Conservation (phyloP, 2,888 invertebrate genomes). For the Agonopterix heracliana region DNA sequence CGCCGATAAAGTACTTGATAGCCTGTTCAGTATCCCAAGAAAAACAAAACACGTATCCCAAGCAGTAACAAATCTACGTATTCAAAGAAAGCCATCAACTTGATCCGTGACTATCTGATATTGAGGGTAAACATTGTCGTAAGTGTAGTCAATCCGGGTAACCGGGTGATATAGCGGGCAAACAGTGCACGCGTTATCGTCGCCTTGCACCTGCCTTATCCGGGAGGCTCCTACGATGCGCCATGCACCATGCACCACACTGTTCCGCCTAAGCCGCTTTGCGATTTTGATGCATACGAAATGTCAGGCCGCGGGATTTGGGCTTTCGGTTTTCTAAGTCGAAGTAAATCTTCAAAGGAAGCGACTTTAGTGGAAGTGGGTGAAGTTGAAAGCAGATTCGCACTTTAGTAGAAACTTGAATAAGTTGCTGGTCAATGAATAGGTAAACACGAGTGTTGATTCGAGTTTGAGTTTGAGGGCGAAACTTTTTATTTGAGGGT, state of each 20-base stretch:
- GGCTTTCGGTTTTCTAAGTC: constrained; percentile 3
- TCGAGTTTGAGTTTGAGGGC: too few species aligned
- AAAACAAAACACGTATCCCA: too few species aligned
- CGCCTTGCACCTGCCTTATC: constrained; percentile 59
- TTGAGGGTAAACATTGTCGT: constrained; percentile 43
- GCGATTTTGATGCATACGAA: constrained; percentile 50
- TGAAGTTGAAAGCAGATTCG: neutral
- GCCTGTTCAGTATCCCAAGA: too few species aligned
- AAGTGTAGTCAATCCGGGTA: constrained; percentile 33
- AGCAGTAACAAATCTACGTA: constrained; percentile 21
- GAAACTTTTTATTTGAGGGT: too few species aligned
- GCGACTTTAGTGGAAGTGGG: neutral
- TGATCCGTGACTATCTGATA: constrained; percentile 29
- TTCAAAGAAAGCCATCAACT: constrained; percentile 31
- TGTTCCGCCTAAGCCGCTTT: constrained; percentile 50
- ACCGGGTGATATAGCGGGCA: constrained; percentile 39
- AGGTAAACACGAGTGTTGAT: too few species aligned
- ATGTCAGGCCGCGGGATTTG: constrained; percentile 6
- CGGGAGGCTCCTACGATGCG: constrained; percentile 16
- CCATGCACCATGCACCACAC: constrained; percentile 4
- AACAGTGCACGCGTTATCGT: constrained; percentile 55
- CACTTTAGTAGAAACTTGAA: neutral
- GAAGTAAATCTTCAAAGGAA: neutral
- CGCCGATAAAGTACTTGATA: too few species aligned
- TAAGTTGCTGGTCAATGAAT: too few species aligned